Conservation (phyloP, 2,797 vertebrate species). For the Balearica regulorum region DNA sequence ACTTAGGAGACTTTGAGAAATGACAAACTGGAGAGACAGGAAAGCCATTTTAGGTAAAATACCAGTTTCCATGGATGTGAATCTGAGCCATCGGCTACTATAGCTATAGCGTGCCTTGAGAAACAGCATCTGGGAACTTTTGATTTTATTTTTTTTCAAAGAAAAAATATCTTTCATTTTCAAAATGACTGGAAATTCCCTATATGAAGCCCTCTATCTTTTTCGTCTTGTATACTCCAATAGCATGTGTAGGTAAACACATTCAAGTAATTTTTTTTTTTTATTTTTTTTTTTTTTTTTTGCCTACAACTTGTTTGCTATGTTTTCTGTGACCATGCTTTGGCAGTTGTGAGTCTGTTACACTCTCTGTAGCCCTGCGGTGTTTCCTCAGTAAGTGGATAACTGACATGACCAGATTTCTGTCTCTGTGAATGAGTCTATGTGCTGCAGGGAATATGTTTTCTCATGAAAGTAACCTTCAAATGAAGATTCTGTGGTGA, state of each 20-base stretch:
- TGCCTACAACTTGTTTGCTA: not conserved
- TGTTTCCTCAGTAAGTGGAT: not conserved
- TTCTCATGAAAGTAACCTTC: not conserved
- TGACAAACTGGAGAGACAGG: not conserved
- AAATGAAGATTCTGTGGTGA: not conserved
- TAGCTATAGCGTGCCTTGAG: not conserved
- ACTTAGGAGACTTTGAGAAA: not conserved
- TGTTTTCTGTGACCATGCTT: not conserved
- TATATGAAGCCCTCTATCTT: not conserved
- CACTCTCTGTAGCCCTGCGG: not conserved
- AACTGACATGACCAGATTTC: not conserved
- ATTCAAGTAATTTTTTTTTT: not conserved
- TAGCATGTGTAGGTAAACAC: not conserved
- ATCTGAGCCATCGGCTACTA: not conserved
- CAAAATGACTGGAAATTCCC: slow-evolving; percentile 1
- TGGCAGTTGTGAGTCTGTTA: not conserved
- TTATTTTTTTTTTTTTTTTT: not conserved
- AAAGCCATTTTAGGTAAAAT: not conserved
- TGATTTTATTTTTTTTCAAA: not conserved
- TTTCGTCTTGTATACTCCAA: not conserved
- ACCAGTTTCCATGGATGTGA: not conserved
- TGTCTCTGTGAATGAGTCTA: not conserved
- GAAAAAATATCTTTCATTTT: not conserved
- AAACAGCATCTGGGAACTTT: not conserved
- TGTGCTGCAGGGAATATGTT: not conserved